phyloP scores from a whole-genome alignment of 2,888 invertebrate genomes.

The Noctuana brunneofusca region DNA sequence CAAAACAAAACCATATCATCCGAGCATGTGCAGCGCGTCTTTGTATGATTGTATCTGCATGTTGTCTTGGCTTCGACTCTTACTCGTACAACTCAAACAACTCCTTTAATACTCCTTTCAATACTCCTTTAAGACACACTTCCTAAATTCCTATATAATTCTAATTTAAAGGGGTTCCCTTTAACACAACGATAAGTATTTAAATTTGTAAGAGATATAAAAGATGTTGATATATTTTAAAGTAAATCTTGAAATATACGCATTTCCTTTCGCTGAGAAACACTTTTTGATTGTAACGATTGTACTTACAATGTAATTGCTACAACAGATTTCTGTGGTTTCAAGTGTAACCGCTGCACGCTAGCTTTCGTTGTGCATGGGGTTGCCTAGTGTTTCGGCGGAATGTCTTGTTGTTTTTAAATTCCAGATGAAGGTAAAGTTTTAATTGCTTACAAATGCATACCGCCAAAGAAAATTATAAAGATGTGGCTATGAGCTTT shows the following conservation, averaged over 20 bases:
- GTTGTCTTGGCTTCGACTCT: constrained; percentile 81
- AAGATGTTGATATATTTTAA: constrained; percentile 32
- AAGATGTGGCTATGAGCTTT: constrained; percentile 75
- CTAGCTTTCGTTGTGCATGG: constrained; percentile 83
- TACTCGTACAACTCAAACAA: constrained; percentile 54
- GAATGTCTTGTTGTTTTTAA: constrained; percentile 70
- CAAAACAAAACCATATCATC: constrained; percentile 71
- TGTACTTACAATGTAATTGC: constrained; percentile 47
- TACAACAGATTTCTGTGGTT: constrained; percentile 68
- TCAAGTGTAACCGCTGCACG: constrained; percentile 79
- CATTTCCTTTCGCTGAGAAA: constrained; percentile 51
- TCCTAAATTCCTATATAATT: constrained; percentile 35
- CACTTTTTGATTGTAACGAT: constrained; percentile 60
- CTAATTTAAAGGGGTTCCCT: constrained; percentile 30
- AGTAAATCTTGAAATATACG: constrained; percentile 45
- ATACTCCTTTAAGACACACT: too few relatives aligned
- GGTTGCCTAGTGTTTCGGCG: constrained; percentile 77
- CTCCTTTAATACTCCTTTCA: too few relatives aligned
- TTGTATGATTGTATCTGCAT: constrained; percentile 77
- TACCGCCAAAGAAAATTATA: constrained; percentile 63
- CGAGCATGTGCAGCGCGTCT: constrained; percentile 75
- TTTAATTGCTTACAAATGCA: constrained; percentile 75
- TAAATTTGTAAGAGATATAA: constrained; percentile 40
- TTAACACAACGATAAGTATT: constrained; percentile 34
- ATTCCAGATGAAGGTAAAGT: constrained; percentile 73